A percentile compares a stretch with the other conserved stretches of the same genome.
phyloP scores from a whole-genome alignment of 1,140 invertebrate species.

The Eubasilissa regina region DNA sequence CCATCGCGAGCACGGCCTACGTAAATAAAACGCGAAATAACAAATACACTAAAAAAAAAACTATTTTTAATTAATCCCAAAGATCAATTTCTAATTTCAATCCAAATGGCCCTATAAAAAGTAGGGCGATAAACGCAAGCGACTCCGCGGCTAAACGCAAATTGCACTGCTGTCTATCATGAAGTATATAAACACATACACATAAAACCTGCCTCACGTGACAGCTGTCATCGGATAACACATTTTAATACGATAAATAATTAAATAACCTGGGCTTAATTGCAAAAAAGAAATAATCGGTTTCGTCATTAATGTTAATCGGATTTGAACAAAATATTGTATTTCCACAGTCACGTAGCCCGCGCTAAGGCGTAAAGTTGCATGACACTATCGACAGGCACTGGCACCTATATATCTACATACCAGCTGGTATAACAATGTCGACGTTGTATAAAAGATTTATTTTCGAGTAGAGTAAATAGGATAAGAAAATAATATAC shows the following conservation, averaged over 20 bases:
- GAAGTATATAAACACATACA: conserved; percentile 18
- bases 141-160: not conserved
- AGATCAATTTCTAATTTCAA: conserved; percentile 45
- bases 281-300: not conserved
- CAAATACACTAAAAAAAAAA: conserved; percentile 8
- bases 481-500: conserved; percentile 33
- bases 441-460: conserved; percentile 27
- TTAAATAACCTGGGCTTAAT: conserved; percentile 14
- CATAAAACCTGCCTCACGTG: conserved; percentile 22
- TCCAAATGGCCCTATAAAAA: conserved; percentile 27
- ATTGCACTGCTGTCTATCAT: conserved; percentile 18
- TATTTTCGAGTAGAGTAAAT: conserved; percentile 43
- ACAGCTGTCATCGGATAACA: conserved; percentile 38
- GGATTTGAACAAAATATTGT: conserved; percentile 3
- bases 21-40: not conserved
- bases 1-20: not conserved
- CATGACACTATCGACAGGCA: conserved; percentile 24
- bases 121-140: conserved; percentile 14
- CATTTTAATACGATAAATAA: conserved; percentile 14
- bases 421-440: conserved; percentile 49
- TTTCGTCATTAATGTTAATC: conserved; percentile 11
- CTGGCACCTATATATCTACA: conserved; percentile 11
- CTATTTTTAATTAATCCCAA: conserved; percentile 45
- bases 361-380: conserved; percentile 20
- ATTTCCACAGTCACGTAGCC: not conserved